Evolutionary conservation across 2,888 invertebrate species (phyloP), one percentile per base, ranked within the genome.

Genomic region (Athalia rosae): DNA sequence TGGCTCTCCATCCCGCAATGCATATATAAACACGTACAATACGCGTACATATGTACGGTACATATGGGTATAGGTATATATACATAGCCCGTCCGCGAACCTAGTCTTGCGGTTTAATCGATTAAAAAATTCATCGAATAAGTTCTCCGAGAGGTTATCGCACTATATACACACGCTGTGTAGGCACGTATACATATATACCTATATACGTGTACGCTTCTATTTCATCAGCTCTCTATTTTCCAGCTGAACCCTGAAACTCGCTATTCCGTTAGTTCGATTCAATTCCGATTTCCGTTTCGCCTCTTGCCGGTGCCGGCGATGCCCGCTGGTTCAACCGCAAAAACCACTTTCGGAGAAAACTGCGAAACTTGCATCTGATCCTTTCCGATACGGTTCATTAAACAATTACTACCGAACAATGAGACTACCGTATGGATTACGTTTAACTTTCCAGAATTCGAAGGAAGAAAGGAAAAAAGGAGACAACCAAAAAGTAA

Each of bases 101-200:
- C 41, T 11, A 11, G 41, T 6, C 28, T n/a, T 28, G 53, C 41
- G 67, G 50, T 67, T 53, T 28, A 41, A 67, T 53, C 15, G 53
- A 67, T 28, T 53, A 50, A 53, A 67, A 53, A 50, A 67, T 67
- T 28, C 53, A 15, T 50, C 50, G 53, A 67, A 67, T 28, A 67
- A 67, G 50, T 67, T 53, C 15, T 67, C 48, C 67, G 50, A 28
- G 28, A 28, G 6, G 7, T 53, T 53, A n/a, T 11, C n/a, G 53
- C 53, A n/a, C 53, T 53, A 7, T n/a, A 6, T 50, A 50, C 11
- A 50, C 2, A 50, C 50, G 50, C 1, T 50, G 50, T 3, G 50
- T 50, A 50, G 7, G 11, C 50, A 3, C 50, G 50, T 50, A 50
- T 3, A 50, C 50, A 3, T 50, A 50, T 53, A 53, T n/a, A n/a